A percentile compares a stretch with the other conserved stretches of the same genome.
phyloP scores from a whole-genome alignment of 2,888 invertebrate genomes.

The Biston stratarius region DNA sequence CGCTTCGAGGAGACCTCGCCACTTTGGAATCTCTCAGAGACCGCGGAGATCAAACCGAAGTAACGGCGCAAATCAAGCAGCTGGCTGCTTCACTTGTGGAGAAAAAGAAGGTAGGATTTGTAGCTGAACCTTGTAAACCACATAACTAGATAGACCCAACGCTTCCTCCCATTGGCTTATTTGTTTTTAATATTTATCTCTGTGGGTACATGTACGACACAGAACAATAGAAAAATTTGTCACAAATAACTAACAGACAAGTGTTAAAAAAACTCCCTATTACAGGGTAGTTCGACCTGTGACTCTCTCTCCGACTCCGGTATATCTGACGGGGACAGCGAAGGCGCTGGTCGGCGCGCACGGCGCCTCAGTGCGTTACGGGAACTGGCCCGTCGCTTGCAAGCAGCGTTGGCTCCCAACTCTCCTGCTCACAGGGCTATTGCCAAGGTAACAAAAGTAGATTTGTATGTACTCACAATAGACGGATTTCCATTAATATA shows the following conservation, averaged over 20 bases:
- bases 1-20: slow-evolving; percentile 89
- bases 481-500: no score
- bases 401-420: slow-evolving; percentile 89
- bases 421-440: slow-evolving; percentile 89
- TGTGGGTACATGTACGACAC: no score
- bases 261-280: slow-evolving; percentile 5
- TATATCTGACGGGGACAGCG: slow-evolving; percentile 91
- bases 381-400: slow-evolving; percentile 89
- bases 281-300: slow-evolving; percentile 82
- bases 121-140: neutral
- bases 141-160: no score
- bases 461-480: neutral
- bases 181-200: no score
- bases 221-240: no score
- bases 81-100: slow-evolving; percentile 87
- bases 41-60: slow-evolving; percentile 87
- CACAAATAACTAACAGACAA: no score
- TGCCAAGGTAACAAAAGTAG: slow-evolving; percentile 79
- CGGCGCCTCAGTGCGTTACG: slow-evolving; percentile 89
- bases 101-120: slow-evolving; percentile 73
- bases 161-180: no score
- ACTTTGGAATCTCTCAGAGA: slow-evolving; percentile 78
- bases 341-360: slow-evolving; percentile 88
- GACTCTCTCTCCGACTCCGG: slow-evolving; percentile 92
- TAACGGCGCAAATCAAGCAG: slow-evolving; percentile 86